Evolutionary conservation across 37 sponge, comb jelly and placozoan species (phyloP).

Genomic region (Theonella swinhoei): DNA sequence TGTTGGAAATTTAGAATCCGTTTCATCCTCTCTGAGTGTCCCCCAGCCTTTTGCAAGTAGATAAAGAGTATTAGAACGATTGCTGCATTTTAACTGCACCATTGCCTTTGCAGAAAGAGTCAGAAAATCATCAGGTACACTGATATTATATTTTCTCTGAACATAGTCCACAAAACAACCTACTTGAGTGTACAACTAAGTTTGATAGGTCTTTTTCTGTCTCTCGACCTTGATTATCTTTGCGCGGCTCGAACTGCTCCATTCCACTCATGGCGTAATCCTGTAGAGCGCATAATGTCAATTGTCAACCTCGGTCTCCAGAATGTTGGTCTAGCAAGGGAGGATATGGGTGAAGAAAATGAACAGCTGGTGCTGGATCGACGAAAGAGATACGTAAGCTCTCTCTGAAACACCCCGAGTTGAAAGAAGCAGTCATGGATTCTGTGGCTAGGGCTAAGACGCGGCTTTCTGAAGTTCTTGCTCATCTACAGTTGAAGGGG

Average conservation of each 20-base stretch:
- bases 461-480: slow-evolving; percentile 6
- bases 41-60: slow-evolving; percentile 14
- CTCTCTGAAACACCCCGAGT: background rate
- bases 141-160: background rate
- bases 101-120: background rate
- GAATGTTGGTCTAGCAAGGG: slow-evolving; percentile 4
- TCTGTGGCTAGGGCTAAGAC: background rate
- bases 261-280: no score
- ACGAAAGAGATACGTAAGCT: background rate
- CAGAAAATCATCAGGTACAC: slow-evolving; percentile 24
- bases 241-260: no score
- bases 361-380: background rate
- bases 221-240: no score
- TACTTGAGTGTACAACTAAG: no score
- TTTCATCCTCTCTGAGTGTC: slow-evolving; percentile 18
- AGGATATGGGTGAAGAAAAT: background rate
- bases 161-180: background rate
- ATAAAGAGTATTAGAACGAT: slow-evolving; percentile 22
- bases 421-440: background rate
- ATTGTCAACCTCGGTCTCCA: slow-evolving; percentile 13
- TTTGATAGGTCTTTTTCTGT: no score
- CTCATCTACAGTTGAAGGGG: no score
- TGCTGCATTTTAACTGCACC: background rate
- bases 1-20: slow-evolving; percentile 24
- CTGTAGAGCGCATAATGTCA: no score